These are phyloP conservation scores for Onychomys arenicola DNA, from an alignment of 2,797 vertebrate genomes.

Conservation along the genomic window DNA sequence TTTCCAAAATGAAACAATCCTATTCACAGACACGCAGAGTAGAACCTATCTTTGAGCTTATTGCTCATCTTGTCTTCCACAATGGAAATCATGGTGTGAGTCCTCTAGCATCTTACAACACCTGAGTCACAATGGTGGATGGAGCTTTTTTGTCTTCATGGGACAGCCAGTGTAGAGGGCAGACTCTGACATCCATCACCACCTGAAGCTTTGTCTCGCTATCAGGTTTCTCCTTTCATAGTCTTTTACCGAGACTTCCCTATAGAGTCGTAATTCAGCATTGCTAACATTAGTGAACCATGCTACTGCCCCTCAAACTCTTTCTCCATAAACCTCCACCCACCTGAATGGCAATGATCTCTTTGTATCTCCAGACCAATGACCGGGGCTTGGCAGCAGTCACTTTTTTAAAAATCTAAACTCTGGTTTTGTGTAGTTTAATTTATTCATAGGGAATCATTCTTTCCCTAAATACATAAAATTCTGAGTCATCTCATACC, in stretches of 20 bases:
- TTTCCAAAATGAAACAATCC: conserved; percentile 21
- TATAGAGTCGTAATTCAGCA: not conserved
- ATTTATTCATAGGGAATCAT: conserved; percentile 8
- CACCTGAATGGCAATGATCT: not conserved
- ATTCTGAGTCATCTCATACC: not conserved
- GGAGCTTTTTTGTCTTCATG: not conserved
- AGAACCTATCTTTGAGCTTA: conserved; percentile 28
- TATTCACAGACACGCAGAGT: not conserved
- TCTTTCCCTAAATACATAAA: not conserved
- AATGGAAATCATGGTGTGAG: not conserved
- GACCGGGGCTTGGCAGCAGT: not conserved
- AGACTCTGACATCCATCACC: not conserved
- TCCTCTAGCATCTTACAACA: not conserved
- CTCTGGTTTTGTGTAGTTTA: conserved; percentile 16
- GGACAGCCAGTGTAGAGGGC: not conserved
- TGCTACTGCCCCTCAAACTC: not conserved
- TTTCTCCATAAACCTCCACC: not conserved
- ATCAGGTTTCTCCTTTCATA: not conserved
- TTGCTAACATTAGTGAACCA: not conserved
- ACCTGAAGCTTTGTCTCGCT: not conserved
- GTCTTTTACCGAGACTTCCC: not conserved
- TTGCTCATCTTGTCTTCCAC: not conserved
- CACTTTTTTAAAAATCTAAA: not conserved
- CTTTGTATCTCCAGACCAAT: not conserved
- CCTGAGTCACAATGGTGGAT: not conserved